Evolutionary conservation across 2,888 invertebrate species (phyloP).

Genomic region (Melieria crassipennis): DNA sequence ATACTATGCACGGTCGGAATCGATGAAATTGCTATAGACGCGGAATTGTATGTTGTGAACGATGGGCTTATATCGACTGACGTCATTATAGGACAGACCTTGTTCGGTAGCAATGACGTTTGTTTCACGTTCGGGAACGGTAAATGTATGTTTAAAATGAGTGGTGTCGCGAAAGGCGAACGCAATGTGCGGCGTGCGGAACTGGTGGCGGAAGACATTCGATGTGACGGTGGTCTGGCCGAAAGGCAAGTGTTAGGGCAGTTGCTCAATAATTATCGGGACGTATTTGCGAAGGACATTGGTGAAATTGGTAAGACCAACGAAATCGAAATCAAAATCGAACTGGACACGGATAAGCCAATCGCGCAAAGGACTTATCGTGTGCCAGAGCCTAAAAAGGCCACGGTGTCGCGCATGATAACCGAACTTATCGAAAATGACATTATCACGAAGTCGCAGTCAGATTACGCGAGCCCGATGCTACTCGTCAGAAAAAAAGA

Average conservation of each 20-base stretch:
- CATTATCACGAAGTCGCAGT: background rate
- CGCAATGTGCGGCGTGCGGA: too few species aligned
- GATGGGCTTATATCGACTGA: too few species aligned
- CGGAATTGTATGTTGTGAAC: too few species aligned
- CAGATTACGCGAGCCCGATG: too few species aligned
- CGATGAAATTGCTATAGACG: too few species aligned
- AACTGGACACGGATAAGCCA: conserved; percentile 17
- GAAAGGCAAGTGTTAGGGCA: conserved; percentile 1
- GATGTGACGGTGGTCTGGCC: background rate
- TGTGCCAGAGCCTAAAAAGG: conserved; percentile 30
- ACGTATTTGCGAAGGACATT: conserved; percentile 17
- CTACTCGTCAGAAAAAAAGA: background rate
- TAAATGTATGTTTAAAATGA: too few species aligned
- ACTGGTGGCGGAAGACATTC: too few species aligned
- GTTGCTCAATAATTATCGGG: background rate
- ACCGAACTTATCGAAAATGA: conserved; percentile 27
- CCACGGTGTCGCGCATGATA: conserved; percentile 23
- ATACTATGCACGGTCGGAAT: too few species aligned
- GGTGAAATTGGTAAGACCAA: conserved; percentile 32
- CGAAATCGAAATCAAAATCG: conserved; percentile 26
- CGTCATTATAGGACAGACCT: too few species aligned
- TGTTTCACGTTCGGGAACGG: too few species aligned
- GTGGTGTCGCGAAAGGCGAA: too few species aligned
- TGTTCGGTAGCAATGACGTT: too few species aligned
- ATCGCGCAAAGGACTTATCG: conserved; percentile 29